Evolutionary conservation across 2,797 vertebrate genomes (phyloP).

Genomic region (Siniperca scherzeri): DNA sequence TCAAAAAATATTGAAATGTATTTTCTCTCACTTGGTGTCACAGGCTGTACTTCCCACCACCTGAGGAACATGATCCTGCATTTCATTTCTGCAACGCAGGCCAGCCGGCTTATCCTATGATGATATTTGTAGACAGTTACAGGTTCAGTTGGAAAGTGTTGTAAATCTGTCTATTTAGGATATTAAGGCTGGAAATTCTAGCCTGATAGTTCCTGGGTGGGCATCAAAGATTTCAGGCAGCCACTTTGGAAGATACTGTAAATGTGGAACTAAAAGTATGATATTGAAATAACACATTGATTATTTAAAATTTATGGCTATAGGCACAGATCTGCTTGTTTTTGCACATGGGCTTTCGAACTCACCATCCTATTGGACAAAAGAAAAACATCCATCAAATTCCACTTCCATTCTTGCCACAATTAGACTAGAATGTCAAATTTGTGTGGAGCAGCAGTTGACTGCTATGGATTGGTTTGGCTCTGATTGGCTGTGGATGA

Average conservation of each 20-base stretch:
- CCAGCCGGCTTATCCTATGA: slow-evolving; percentile 54
- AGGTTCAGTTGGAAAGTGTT: slow-evolving; percentile 55
- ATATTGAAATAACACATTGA: background rate
- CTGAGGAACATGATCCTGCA: slow-evolving; percentile 47
- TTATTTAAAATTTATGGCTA: background rate
- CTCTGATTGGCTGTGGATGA: background rate
- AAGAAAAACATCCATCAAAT: slow-evolving; percentile 6
- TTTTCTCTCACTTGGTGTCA: slow-evolving; percentile 51
- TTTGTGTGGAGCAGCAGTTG: background rate
- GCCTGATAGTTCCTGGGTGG: slow-evolving; percentile 36
- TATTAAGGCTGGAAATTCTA: slow-evolving; percentile 42
- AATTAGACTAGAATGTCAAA: background rate
- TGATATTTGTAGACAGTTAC: slow-evolving; percentile 54
- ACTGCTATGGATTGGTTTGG: background rate
- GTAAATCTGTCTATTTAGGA: slow-evolving; percentile 69
- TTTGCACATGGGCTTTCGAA: background rate
- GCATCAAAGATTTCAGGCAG: slow-evolving; percentile 39
- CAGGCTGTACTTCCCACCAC: slow-evolving; percentile 49
- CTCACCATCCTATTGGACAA: background rate
- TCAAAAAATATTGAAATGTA: slow-evolving; percentile 61
- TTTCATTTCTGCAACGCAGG: slow-evolving; percentile 40
- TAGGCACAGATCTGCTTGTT: background rate
- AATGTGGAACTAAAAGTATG: slow-evolving; percentile 20
- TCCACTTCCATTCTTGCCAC: background rate
- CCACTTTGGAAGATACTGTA: slow-evolving; percentile 2